phyloP scores from a whole-genome alignment of 2,888 invertebrate species.

The Diachrysia chrysitis region DNA sequence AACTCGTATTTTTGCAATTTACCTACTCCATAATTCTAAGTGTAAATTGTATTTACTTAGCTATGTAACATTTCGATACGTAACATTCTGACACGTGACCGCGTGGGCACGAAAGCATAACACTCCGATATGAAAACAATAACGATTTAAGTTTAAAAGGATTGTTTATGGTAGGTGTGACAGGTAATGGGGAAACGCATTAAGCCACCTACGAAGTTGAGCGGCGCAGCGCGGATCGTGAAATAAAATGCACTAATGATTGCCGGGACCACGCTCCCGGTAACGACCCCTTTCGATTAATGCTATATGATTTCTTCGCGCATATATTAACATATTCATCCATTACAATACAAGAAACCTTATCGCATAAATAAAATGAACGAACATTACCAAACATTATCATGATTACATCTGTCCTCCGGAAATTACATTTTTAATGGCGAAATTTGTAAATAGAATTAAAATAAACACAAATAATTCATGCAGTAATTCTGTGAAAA shows the following conservation, averaged over 20 bases:
- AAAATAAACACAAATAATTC: constrained; percentile 23
- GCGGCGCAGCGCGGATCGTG: constrained; percentile 62
- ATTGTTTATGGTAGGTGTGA: constrained; percentile 74
- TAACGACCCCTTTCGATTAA: constrained; percentile 70
- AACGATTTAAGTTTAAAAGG: constrained; percentile 61
- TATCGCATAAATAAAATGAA: constrained; percentile 41
- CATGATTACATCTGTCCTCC: constrained; percentile 57
- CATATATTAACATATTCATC: constrained; percentile 40
- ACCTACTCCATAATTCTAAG: constrained; percentile 30
- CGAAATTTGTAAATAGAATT: constrained; percentile 46
- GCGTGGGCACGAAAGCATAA: constrained; percentile 34
- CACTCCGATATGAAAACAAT: constrained; percentile 62
- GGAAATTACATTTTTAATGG: constrained; percentile 73
- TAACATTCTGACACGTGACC: constrained; percentile 22
- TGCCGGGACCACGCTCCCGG: constrained; percentile 58
- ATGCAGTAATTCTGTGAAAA: constrained; percentile 5
- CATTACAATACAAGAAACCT: constrained; percentile 25
- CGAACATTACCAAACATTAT: constrained; percentile 50
- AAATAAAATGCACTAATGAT: constrained; percentile 84
- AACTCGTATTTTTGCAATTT: constrained; percentile 29
- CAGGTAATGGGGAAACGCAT: constrained; percentile 83
- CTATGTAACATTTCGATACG: constrained; percentile 7
- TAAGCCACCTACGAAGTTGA: constrained; percentile 70
- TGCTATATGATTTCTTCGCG: constrained; percentile 58
- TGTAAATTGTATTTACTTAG: constrained; percentile 7